phyloP scores from a whole-genome alignment of 2,888 invertebrate species.

The Callimorpha dominula region DNA sequence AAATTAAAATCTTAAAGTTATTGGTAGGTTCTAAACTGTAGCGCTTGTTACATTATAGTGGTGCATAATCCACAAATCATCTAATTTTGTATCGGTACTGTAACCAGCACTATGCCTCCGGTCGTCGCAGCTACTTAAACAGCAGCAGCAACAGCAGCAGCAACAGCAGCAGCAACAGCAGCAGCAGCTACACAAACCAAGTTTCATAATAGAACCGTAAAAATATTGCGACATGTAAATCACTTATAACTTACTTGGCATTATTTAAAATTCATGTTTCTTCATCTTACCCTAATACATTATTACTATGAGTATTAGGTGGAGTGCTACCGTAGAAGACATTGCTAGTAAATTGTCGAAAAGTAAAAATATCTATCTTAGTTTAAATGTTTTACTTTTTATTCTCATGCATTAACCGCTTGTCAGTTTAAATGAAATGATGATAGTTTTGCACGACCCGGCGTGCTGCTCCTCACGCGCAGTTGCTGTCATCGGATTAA shows the following conservation, averaged over 20 bases:
- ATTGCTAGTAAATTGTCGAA: conserved; percentile 35
- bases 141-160: too few species aligned
- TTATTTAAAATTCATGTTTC: not conserved
- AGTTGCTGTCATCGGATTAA: conserved; percentile 69
- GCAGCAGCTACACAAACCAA: too few species aligned
- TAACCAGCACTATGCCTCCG: not conserved
- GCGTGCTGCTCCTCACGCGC: conserved; percentile 55
- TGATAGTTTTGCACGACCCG: conserved; percentile 68
- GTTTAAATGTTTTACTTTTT: conserved; percentile 48
- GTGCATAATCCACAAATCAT: too few species aligned
- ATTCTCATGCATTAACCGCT: conserved; percentile 72
- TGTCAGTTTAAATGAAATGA: conserved; percentile 65
- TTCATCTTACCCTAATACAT: not conserved
- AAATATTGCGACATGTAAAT: not conserved
- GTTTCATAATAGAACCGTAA: too few species aligned
- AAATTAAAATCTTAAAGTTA: not conserved
- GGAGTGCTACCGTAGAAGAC: not conserved
- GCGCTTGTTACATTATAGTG: too few species aligned
- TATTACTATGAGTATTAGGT: too few species aligned
- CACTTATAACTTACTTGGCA: not conserved
- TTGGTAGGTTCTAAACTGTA: not conserved
- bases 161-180: too few species aligned
- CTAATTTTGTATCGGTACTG: too few species aligned
- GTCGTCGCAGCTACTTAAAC: not conserved
- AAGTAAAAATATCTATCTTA: conserved; percentile 17